Conservation (phyloP, 2,888 invertebrate genomes). For the Tenthredo mesomela region DNA sequence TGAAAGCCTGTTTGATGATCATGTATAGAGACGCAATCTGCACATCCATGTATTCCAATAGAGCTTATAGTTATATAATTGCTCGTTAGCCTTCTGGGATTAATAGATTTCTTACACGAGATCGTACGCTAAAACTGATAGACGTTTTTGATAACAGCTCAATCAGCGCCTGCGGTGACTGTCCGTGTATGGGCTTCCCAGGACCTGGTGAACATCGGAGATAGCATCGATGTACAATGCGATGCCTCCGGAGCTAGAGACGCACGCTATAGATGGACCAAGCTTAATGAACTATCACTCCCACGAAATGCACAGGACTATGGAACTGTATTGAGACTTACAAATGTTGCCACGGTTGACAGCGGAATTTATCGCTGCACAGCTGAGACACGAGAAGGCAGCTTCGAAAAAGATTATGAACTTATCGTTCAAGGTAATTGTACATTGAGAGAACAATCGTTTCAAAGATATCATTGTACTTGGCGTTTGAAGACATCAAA, state of each 20-base stretch:
- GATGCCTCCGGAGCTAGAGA: slow-evolving; percentile 79
- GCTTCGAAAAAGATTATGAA: slow-evolving; percentile 81
- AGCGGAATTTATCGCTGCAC: slow-evolving; percentile 86
- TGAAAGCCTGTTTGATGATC: not conserved
- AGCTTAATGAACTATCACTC: slow-evolving; percentile 79
- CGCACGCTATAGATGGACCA: slow-evolving; percentile 80
- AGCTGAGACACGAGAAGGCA: slow-evolving; percentile 79
- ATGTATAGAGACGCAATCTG: not conserved
- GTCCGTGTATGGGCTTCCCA: slow-evolving; percentile 75
- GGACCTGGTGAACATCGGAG: slow-evolving; percentile 81
- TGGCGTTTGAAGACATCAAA: not conserved
- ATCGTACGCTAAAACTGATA: not conserved
- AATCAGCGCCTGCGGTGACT: not conserved
- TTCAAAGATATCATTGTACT: not conserved
- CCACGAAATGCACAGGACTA: slow-evolving; percentile 82
- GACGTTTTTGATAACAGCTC: not conserved
- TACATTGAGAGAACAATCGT: not conserved
- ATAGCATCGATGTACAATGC: slow-evolving; percentile 83
- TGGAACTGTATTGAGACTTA: slow-evolving; percentile 81
- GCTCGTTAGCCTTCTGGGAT: not conserved
- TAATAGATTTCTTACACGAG: slow-evolving; percentile 13
- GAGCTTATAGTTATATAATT: slow-evolving; percentile 1
- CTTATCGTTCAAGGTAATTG: slow-evolving; percentile 81
- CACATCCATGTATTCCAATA: not conserved
- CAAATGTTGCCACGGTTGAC: slow-evolving; percentile 81